Conservation (phyloP, 2,888 invertebrate species). For the Metopia argyrocephala region DNA sequence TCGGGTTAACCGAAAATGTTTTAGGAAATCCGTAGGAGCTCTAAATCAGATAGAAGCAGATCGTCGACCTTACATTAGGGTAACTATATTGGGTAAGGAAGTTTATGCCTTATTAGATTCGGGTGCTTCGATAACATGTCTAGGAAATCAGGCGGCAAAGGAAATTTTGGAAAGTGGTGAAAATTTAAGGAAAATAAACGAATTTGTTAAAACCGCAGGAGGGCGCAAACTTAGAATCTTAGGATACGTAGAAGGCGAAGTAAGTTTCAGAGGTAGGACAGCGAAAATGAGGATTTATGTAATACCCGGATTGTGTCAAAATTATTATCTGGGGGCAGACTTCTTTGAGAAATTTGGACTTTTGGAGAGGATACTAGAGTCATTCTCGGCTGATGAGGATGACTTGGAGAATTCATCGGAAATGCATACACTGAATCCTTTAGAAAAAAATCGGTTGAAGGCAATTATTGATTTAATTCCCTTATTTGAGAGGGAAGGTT, state of each 20-base stretch:
- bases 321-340: slow-evolving; percentile 16
- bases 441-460: neutral
- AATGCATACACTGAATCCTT: neutral
- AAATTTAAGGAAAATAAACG: neutral
- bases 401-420: neutral
- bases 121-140: slow-evolving; percentile 49
- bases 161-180: slow-evolving; percentile 28
- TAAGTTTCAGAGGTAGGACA: neutral
- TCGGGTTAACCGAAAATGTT: too few species aligned
- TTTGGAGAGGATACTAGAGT: slow-evolving; percentile 5
- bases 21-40: neutral
- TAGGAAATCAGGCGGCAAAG: slow-evolving; percentile 36
- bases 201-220: slow-evolving; percentile 2
- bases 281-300: neutral
- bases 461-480: neutral
- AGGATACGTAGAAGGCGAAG: neutral
- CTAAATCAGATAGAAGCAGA: neutral
- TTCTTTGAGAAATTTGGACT: slow-evolving; percentile 6
- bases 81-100: slow-evolving; percentile 36
- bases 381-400: slow-evolving; percentile 1
- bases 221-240: neutral
- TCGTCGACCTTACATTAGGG: slow-evolving; percentile 28
- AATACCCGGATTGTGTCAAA: neutral
- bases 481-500: neutral
- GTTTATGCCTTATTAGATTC: slow-evolving; percentile 48